Evolutionary conservation across 2,113 vertebrate species (phyloP).

Genomic region (Silurus asotus): DNA sequence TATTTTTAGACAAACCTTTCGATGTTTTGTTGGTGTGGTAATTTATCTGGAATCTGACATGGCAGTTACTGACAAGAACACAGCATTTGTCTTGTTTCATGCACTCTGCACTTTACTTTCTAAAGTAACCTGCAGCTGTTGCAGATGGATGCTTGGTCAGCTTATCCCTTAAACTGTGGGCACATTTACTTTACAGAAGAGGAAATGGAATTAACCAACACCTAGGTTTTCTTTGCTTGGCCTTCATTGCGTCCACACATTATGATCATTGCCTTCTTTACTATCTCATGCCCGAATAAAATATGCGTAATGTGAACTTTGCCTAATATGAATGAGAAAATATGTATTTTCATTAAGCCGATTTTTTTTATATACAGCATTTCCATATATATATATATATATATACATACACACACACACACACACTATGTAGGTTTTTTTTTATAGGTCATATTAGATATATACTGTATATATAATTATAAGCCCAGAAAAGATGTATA

Average conservation of each 20-base stretch:
- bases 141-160: not conserved
- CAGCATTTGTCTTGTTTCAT: not conserved
- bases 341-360: not conserved
- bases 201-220: not conserved
- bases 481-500: not conserved
- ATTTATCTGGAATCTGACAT: not conserved
- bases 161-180: not conserved
- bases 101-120: not conserved
- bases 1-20: not conserved
- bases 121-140: not conserved
- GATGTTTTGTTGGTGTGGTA: not conserved
- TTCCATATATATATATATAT: not conserved
- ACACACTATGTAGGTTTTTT: too few relatives aligned
- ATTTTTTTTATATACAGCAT: not conserved
- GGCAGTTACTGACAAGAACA: not conserved
- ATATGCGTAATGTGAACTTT: not conserved
- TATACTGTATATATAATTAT: too few relatives aligned
- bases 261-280: not conserved
- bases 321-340: not conserved
- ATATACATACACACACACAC: too few relatives aligned
- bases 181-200: not conserved
- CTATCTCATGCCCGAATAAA: not conserved
- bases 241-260: not conserved
- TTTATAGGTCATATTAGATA: too few relatives aligned
- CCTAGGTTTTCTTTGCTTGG: not conserved